Conservation (phyloP, 1,140 invertebrate genomes). For the Holotrichia oblita region DNA sequence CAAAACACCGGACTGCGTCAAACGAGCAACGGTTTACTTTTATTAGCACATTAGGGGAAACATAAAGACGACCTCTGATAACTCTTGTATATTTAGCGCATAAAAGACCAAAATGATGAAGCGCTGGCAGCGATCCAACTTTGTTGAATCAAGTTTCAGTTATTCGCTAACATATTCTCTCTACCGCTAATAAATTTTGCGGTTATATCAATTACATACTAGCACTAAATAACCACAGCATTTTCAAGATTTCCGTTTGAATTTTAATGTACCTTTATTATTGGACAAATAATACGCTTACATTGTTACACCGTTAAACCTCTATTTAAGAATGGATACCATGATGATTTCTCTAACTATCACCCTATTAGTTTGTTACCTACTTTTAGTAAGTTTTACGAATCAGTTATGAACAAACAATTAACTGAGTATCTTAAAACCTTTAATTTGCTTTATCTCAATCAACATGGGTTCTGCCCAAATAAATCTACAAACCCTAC, state of each 20-base stretch:
- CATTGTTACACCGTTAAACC: too few species aligned
- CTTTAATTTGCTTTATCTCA: too few species aligned
- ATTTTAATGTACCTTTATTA: not conserved
- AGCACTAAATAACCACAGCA: not conserved
- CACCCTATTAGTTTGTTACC: too few species aligned
- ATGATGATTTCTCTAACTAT: too few species aligned
- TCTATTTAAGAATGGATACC: too few species aligned
- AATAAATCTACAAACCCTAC: too few species aligned
- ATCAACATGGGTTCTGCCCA: too few species aligned
- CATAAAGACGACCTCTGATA: slow-evolving; percentile 34
- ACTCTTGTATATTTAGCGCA: slow-evolving; percentile 19
- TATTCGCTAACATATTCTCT: not conserved
- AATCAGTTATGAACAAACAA: too few species aligned
- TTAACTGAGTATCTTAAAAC: too few species aligned
- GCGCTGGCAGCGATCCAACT: not conserved
- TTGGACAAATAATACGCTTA: too few species aligned
- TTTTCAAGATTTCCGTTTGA: not conserved
- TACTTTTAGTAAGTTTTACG: too few species aligned
- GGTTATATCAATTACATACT: not conserved
- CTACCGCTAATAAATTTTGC: not conserved
- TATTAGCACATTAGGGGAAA: not conserved
- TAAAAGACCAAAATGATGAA: slow-evolving; percentile 13
- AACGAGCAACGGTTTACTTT: not conserved
- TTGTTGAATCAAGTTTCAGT: not conserved
- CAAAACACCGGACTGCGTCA: not conserved